Conservation (phyloP, 2,797 vertebrate species). For the Platyrinchus mystaceus region DNA sequence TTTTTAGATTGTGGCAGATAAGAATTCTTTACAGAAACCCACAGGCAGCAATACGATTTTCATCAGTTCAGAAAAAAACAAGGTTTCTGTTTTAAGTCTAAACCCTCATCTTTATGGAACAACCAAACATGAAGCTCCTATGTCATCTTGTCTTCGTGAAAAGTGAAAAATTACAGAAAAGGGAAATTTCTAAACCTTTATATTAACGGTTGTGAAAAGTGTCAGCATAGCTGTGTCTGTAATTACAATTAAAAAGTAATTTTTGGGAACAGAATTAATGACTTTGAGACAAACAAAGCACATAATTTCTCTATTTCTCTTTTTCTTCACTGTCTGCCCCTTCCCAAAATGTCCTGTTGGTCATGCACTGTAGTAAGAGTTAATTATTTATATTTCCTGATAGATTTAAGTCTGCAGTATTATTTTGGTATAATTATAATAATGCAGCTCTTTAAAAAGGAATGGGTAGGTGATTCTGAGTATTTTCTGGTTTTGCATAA, state of each 20-base stretch:
- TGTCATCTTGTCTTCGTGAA: background rate
- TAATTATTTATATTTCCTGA: background rate
- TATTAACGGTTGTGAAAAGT: background rate
- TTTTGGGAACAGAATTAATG: background rate
- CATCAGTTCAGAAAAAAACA: background rate
- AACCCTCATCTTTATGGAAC: background rate
- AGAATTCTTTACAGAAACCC: background rate
- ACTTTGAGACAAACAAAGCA: background rate
- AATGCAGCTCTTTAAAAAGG: background rate
- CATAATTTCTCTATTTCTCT: background rate
- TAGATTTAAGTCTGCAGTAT: background rate
- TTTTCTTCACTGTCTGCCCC: fast-evolving
- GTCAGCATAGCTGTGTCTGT: background rate
- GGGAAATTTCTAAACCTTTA: background rate
- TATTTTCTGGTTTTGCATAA: background rate
- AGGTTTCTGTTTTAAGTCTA: background rate
- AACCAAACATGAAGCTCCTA: background rate
- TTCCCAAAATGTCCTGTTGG: background rate
- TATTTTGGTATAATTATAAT: background rate
- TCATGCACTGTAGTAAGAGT: background rate
- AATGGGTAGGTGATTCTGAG: background rate
- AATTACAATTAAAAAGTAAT: background rate
- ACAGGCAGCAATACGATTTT: background rate
- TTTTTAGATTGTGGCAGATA: background rate
- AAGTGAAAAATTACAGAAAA: background rate